Base-by-base conservation (phyloP, 2,797 vertebrate species). In the Gymnocypris eckloni region DNA sequence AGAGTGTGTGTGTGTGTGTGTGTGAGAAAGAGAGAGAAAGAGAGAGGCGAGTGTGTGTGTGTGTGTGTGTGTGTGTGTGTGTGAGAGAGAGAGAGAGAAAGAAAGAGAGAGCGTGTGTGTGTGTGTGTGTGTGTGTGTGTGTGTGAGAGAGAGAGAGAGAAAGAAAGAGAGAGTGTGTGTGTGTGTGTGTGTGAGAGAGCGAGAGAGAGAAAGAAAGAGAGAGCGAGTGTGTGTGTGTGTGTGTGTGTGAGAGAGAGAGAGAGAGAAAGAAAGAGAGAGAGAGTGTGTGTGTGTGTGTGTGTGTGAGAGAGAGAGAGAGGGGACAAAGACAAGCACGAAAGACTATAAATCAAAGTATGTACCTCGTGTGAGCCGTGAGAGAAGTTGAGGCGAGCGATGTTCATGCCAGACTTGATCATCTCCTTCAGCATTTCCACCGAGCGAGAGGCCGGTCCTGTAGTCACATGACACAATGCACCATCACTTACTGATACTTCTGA, bases 391-490 rank as follows among this genome's bases (percentile, higher is more conserved):
- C 98, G 98, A 85, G 98, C 98, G 86, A 99, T 96, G 73, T 99
- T 99, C 98, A 99, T 99, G 88, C 98, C 98, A 92, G 98, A 97
- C 92, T 99, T 99, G 92, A 99, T 99, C 98, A 99, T 99, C 93
- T 99, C 97, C 92, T 97, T 96, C 92, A 99, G 93, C 1, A 86
- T 98, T 0, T 97, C 97, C 89, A 99, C 97, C 0, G 97, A 96
- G 45, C 98, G 96, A 86, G 98, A 99, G 81, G 96, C 98, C 1
- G 98, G 98, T 10, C 98, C 98, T 99, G 92, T 25, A 80, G 11
- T 59, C 64, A 88, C n/a, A 71, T 41, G 6, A 56, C 22, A 79
- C 4, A 39, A 28, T 1, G 15, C 1, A 79, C 28, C 3, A 52
- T 67, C 48, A 77, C 2, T 56, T 43, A 37, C 83, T 8, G 67